Base-by-base conservation (phyloP, 1,140 invertebrate species). In the Berghia stephanieae region DNA sequence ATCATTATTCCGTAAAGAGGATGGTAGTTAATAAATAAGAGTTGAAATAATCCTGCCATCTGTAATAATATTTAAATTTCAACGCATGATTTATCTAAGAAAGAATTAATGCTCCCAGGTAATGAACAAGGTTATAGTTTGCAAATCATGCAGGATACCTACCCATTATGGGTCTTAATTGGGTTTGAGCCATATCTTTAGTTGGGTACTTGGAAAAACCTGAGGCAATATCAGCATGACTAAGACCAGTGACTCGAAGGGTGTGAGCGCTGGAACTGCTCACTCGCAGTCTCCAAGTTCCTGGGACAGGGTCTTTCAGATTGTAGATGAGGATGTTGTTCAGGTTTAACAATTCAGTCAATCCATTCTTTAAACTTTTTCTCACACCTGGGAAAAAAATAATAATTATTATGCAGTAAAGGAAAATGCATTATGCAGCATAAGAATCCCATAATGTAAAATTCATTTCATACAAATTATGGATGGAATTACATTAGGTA, bases 171-270 rank as follows among this genome's bases (percentile, higher is more conserved):
- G 93, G 93, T 69, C 92, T 87, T 75, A 91, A 90, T 69, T 90
- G 90, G 2, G 92, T 93, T 74, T 92, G 89, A 3, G 85, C 85
- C 77, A 93, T 86, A 60, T 90, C 89, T 5, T 78, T 83, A 0
- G 92, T 91, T 3, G 88, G 88, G 21, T 90, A 82, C 13, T 92
- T 90, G 6, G 93, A 92, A 86, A 94, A 95, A n/a, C 93, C 93
- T 78, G 92, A 91, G 8, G 90, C 88, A 85, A 94, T 94, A 72
- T 88, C 92, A 10, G 93, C 86, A 43, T 91, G 90, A 63, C 93
- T 94, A 10, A 93, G 86, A 0, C 93, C 94, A 21, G 92, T 93
- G 16, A 93, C 91, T 66, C 92, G 90, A 5, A 94, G 91, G 0
- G 93, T 93, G 83, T 94, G 92, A 6, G 91, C 87, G 21, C 92